phyloP scores from a whole-genome alignment of 2,113 vertebrate genomes.

The Chroicocephalus ridibundus region DNA sequence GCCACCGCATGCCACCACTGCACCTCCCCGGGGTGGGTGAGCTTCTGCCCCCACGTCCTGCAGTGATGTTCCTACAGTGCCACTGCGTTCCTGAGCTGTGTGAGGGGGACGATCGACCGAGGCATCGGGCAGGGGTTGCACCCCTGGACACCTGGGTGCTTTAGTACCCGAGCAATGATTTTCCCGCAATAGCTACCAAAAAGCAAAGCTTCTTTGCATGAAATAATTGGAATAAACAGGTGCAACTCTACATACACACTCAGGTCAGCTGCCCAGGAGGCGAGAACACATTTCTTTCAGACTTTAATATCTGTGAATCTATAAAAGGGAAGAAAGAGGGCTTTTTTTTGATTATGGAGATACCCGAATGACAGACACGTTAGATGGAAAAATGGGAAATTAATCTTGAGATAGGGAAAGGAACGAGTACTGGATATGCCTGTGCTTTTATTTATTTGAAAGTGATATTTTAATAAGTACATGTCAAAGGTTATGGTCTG shows the following conservation, averaged over 20 bases:
- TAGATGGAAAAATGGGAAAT: constrained; percentile 21
- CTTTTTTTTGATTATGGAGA: background rate
- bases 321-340: background rate
- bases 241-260: background rate
- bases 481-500: background rate
- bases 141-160: background rate
- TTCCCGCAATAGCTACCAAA: background rate
- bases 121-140: background rate
- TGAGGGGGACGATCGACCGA: accelerated
- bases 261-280: background rate
- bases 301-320: background rate
- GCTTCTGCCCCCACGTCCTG: background rate
- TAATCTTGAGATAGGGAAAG: background rate
- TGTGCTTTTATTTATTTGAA: background rate
- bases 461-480: constrained; percentile 11
- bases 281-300: background rate
- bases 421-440: background rate
- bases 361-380: background rate
- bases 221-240: background rate
- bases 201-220: background rate
- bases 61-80: background rate
- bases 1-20: accelerated
- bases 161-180: accelerated
- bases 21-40: background rate
- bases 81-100: background rate